A percentile compares a stretch with the other conserved stretches of the same genome.
These are phyloP conservation scores for Pluvianellus socialis DNA, from an alignment of 2,113 vertebrate genomes.

Conservation along the genomic window DNA sequence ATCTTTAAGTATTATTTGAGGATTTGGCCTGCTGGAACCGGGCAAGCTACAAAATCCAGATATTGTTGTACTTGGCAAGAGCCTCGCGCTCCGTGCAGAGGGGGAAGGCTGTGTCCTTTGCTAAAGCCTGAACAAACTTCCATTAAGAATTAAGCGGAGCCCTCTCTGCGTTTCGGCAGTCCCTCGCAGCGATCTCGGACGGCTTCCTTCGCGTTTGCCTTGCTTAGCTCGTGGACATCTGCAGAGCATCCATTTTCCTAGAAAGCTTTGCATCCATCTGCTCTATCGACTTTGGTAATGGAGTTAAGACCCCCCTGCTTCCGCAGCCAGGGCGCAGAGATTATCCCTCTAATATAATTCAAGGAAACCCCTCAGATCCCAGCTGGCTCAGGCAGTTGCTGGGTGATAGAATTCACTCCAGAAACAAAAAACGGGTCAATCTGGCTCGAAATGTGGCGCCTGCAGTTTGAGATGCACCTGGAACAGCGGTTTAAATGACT, in stretches of 20 bases:
- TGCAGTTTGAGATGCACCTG: neutral
- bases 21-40: slow-evolving; percentile 23
- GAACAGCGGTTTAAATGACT: neutral
- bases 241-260: slow-evolving; percentile 26
- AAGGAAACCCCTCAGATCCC: slow-evolving; percentile 49
- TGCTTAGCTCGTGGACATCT: neutral
- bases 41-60: neutral
- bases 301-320: slow-evolving; percentile 35
- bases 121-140: slow-evolving; percentile 37
- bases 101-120: slow-evolving; percentile 16
- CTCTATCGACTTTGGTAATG: slow-evolving; percentile 3
- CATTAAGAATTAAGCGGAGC: neutral
- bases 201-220: neutral
- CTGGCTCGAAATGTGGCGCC: neutral
- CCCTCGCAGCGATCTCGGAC: neutral
- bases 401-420: slow-evolving; percentile 1
- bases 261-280: slow-evolving; percentile 56
- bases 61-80: slow-evolving; percentile 43
- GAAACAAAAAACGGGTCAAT: neutral
- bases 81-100: neutral
- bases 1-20: slow-evolving; percentile 20
- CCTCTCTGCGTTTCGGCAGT: neutral
- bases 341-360: slow-evolving; percentile 45
- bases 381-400: slow-evolving; percentile 36
- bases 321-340: neutral